Base-by-base conservation (phyloP, 2,113 vertebrate species). In the Engystomops pustulosus region DNA sequence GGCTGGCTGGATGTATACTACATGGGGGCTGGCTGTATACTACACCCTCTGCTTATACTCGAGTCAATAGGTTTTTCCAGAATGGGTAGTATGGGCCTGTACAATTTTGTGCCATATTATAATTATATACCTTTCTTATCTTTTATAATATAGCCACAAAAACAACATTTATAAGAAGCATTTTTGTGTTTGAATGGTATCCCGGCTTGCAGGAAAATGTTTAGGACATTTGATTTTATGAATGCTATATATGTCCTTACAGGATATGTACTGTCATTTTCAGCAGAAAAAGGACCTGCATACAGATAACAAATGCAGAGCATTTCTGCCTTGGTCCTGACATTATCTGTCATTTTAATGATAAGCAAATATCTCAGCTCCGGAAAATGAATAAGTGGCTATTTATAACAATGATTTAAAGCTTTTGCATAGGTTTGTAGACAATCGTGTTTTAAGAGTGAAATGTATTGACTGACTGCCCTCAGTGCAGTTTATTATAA, bases 401-500 rank as follows among this genome's bases (percentile, higher is more conserved):
- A 78, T 60, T 78, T 78, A 78, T 78, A 58, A 78, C n/a, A 78
- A 17, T 78, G 51, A 78, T 78, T 78, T 58, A 58, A 58, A 25
- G 51, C 51, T 9, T 8, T 6, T 41, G 75, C 75, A 78, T 55
- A 30, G 75, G 23, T 41, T 60, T 41, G 20, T 41, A 78, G 20
- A 41, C 51, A 77, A 20, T 77, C 51, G 23, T 38, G 20, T 58
- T 58, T 8, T 23, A 41, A 78, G 75, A 41, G 3, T 25, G 15
- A 3, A 5, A 23, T 51, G 32, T 60, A 41, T 25, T 27, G 32
- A 41, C 32, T 78, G 34, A 20, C 32, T 23, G 75, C 34, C 60
- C 30, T 60, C 53, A 25, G 12, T 15, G 20, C 75, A 60, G n/a
- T 41, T 53, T 78, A 60, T 60, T 60, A n/a, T 58, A 78, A 58